These are phyloP conservation scores for Drosophila triauraria DNA, from an alignment of 1,140 invertebrate genomes.

Conservation along the genomic window DNA sequence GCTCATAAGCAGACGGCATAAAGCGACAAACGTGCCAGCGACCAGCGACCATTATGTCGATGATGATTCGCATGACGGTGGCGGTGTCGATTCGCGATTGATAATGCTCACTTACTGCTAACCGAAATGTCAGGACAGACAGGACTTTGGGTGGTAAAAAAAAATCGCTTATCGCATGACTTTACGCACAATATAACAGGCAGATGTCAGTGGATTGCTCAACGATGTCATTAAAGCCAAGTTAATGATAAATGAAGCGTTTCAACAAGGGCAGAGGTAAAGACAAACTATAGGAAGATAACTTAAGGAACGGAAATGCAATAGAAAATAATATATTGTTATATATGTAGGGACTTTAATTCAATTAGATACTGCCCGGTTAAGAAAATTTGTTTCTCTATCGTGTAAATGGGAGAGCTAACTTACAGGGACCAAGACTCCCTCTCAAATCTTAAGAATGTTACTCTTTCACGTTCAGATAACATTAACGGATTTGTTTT, in stretches of 20 bases:
- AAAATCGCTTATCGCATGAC: constrained; percentile 66
- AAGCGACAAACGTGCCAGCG: constrained; percentile 54
- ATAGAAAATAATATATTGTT: not conserved
- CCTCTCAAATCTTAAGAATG: no score
- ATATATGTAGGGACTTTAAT: no score
- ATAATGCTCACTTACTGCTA: constrained; percentile 65
- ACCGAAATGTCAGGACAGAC: constrained; percentile 56
- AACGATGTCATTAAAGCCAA: constrained; percentile 41
- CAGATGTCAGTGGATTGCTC: constrained; percentile 53
- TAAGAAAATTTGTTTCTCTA: no score
- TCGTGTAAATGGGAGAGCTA: no score
- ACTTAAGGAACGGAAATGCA: not conserved
- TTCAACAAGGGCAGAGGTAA: not conserved
- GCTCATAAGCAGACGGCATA: constrained; percentile 66
- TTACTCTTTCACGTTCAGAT: no score
- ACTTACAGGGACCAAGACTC: no score
- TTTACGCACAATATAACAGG: constrained; percentile 72
- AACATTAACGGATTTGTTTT: no score
- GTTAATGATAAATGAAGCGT: constrained; percentile 16
- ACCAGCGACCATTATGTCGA: constrained; percentile 42
- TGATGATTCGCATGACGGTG: constrained; percentile 47
- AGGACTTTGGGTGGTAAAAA: constrained; percentile 13
- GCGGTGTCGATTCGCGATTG: constrained; percentile 65
- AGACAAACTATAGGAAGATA: not conserved
- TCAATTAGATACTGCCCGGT: no score